A percentile compares a stretch with the other conserved stretches of the same genome.
phyloP scores from a whole-genome alignment of 2,113 vertebrate genomes.

The Indri indri region DNA sequence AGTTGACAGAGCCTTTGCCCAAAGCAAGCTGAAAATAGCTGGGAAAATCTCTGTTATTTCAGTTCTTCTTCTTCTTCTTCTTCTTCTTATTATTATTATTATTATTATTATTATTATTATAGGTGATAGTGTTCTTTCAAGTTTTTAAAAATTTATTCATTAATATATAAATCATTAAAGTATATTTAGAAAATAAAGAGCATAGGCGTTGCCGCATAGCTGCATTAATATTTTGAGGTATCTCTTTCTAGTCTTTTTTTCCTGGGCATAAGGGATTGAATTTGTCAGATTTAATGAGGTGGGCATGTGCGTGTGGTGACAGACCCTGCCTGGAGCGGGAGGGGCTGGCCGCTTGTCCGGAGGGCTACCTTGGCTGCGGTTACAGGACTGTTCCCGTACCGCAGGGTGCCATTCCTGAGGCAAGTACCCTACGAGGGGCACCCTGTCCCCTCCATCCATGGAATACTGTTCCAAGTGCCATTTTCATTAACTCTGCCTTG shows the following conservation, averaged over 20 bases:
- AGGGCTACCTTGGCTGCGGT: no score
- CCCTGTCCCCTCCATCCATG: no score
- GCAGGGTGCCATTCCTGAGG: no score
- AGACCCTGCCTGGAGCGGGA: no score
- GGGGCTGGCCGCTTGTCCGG: background rate
- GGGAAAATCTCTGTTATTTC: background rate
- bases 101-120: background rate
- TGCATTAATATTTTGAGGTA: background rate
- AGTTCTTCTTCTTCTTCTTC: background rate
- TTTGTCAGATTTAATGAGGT: background rate
- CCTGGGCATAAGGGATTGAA: background rate
- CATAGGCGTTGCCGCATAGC: background rate
- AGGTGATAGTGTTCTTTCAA: background rate
- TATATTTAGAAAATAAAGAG: background rate
- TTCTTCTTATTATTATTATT: background rate
- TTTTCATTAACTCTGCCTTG: background rate
- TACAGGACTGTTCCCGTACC: background rate
- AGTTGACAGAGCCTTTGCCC: background rate
- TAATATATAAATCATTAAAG: background rate
- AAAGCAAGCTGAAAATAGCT: background rate
- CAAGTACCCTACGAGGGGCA: no score
- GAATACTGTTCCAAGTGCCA: background rate
- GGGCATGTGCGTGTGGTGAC: background rate
- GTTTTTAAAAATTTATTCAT: background rate
- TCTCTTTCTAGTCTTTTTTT: background rate